Evolutionary conservation across 2,797 vertebrate species (phyloP).

Genomic region (Sebastes trivittatus): DNA sequence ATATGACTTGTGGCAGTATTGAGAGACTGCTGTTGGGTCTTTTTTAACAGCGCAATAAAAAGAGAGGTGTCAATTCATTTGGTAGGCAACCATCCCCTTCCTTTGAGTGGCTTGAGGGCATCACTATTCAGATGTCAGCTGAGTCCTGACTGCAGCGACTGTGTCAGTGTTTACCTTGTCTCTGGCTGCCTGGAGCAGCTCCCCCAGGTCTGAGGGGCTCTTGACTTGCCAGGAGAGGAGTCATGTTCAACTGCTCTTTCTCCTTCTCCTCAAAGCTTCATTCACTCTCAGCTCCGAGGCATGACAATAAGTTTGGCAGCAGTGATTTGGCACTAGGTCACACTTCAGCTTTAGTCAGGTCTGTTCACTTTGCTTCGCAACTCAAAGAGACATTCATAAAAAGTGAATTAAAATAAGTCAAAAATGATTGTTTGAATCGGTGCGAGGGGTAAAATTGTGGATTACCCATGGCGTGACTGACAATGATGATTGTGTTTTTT

Average conservation of each 20-base stretch:
- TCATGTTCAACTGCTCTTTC: slow-evolving; percentile 61
- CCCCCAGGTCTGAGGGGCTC: slow-evolving; percentile 46
- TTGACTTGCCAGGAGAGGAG: slow-evolving; percentile 68
- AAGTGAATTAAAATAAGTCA: slow-evolving; percentile 4
- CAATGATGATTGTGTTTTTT: slow-evolving; percentile 5
- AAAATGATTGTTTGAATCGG: slow-evolving; percentile 10
- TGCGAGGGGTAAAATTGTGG: slow-evolving; percentile 13
- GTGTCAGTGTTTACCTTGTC: slow-evolving; percentile 51
- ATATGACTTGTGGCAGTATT: neutral
- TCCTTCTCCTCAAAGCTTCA: slow-evolving; percentile 46
- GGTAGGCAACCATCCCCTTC: neutral
- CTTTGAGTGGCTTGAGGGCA: slow-evolving; percentile 32
- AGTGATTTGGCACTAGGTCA: slow-evolving; percentile 43
- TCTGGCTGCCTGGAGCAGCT: slow-evolving; percentile 41
- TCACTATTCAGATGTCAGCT: slow-evolving; percentile 40
- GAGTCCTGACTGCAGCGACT: slow-evolving; percentile 36
- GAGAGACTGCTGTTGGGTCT: neutral
- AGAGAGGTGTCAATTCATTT: neutral
- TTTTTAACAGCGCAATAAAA: neutral
- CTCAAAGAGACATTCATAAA: slow-evolving; percentile 16
- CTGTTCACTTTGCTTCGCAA: slow-evolving; percentile 2
- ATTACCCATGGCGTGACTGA: neutral
- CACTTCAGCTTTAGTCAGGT: slow-evolving; percentile 25
- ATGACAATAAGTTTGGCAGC: slow-evolving; percentile 58
- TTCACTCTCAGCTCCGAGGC: slow-evolving; percentile 42